A percentile compares a stretch with the other conserved stretches of the same genome.
Evolutionary conservation across 2,888 invertebrate species (phyloP).

Genomic region (Rhingia rostrata): DNA sequence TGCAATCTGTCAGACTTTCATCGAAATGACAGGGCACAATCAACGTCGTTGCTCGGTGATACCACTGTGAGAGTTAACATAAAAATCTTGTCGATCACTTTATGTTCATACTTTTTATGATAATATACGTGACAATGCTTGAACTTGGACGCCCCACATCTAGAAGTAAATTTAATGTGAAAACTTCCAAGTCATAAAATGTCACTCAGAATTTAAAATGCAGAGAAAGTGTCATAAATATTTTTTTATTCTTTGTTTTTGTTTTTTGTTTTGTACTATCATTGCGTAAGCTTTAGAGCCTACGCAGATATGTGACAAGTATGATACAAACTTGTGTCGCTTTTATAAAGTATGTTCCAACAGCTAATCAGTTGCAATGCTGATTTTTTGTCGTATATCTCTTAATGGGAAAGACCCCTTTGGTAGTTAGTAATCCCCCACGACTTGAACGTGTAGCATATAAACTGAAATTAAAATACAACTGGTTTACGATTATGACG

Average conservation of each 20-base stretch:
- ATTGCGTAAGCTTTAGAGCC: neutral
- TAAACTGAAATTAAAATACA: no score
- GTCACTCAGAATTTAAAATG: neutral
- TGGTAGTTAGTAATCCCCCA: no score
- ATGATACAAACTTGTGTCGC: no score
- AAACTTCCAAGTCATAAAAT: neutral
- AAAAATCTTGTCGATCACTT: neutral
- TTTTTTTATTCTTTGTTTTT: neutral
- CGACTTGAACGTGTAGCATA: no score
- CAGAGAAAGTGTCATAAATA: conserved; percentile 10
- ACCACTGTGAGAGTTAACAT: neutral
- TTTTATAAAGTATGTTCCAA: no score
- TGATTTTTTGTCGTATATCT: no score
- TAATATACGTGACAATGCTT: conserved; percentile 3
- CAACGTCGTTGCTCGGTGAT: no score
- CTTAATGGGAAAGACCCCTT: no score
- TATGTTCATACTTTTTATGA: neutral
- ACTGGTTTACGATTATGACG: no score
- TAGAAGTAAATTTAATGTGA: neutral
- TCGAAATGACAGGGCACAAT: no score
- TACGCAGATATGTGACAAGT: no score
- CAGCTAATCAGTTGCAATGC: no score
- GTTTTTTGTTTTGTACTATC: neutral
- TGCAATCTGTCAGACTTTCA: neutral
- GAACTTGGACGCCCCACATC: neutral